Evolutionary conservation across 1,140 invertebrate genomes (phyloP).

Genomic region (Drosophila trapezifrons): DNA sequence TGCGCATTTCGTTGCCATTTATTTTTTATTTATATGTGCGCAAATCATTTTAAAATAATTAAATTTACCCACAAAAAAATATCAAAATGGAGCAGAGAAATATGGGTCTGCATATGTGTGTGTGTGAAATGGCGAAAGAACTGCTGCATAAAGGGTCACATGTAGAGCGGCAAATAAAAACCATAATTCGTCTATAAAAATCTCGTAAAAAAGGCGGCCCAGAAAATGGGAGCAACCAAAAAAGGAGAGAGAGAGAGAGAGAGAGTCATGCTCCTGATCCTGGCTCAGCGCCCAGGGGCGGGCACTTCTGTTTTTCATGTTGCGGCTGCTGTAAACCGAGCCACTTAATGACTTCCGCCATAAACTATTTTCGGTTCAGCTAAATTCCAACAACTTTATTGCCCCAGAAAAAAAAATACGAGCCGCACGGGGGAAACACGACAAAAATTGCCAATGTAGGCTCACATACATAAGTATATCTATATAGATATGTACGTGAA

Average conservation of each 20-base stretch:
- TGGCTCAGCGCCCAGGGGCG: constrained; percentile 43
- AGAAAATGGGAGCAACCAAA: constrained; percentile 41
- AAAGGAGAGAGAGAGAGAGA: neutral
- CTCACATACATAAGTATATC: constrained; percentile 8
- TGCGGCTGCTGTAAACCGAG: constrained; percentile 82
- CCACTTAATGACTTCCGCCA: constrained; percentile 82
- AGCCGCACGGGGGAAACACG: constrained; percentile 60
- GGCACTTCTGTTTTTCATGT: constrained; percentile 82
- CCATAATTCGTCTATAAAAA: constrained; percentile 83
- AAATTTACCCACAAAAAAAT: constrained; percentile 55
- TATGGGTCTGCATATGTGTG: constrained; percentile 6
- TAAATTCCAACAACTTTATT: constrained; percentile 83
- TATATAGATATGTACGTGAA: constrained; percentile 11
- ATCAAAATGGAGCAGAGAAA: constrained; percentile 17
- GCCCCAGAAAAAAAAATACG: constrained; percentile 48
- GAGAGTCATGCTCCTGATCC: neutral
- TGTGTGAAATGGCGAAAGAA: constrained; percentile 33
- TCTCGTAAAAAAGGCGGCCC: constrained; percentile 72
- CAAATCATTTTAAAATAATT: constrained; percentile 82
- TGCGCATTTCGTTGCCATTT: constrained; percentile 52
- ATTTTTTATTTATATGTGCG: constrained; percentile 45
- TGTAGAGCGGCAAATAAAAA: constrained; percentile 76
- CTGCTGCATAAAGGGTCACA: constrained; percentile 63
- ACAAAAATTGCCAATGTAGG: constrained; percentile 72
- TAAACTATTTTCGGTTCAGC: constrained; percentile 83